These are phyloP conservation scores for Hermetia illucens DNA, from an alignment of 1,140 invertebrate species.

Conservation along the genomic window DNA sequence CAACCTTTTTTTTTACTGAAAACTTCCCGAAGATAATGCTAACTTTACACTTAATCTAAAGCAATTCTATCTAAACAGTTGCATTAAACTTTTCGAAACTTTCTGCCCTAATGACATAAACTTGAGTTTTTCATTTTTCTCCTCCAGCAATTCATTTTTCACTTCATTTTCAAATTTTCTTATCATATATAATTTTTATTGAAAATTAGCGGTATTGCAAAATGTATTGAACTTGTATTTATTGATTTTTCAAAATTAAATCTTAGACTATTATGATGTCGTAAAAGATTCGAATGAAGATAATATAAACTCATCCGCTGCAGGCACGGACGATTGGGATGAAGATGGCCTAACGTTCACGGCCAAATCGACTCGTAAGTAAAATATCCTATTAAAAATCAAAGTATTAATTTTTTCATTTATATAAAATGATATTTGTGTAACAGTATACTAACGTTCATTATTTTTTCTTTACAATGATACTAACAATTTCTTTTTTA, in stretches of 20 bases:
- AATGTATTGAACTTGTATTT: neutral
- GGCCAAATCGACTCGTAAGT: constrained; percentile 69
- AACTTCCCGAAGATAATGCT: no score
- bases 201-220: no score
- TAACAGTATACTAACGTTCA: no score
- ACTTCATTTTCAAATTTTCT: neutral
- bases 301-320: constrained; percentile 31
- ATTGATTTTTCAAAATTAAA: neutral
- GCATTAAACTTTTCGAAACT: neutral
- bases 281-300: constrained; percentile 56
- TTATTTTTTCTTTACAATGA: no score
- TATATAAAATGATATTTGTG: no score
- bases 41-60: no score
- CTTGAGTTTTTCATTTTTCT: neutral
- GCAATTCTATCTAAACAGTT: no score
- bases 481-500: no score
- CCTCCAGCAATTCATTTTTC: neutral
- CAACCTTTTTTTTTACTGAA: no score
- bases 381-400: no score
- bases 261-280: constrained; percentile 66
- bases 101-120: neutral
- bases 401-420: constrained; percentile 8
- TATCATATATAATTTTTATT: neutral
- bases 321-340: constrained; percentile 56
- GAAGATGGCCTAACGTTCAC: constrained; percentile 74